Base-by-base conservation (phyloP, 2,888 invertebrate genomes). In the Drosophila setosimentum region DNA sequence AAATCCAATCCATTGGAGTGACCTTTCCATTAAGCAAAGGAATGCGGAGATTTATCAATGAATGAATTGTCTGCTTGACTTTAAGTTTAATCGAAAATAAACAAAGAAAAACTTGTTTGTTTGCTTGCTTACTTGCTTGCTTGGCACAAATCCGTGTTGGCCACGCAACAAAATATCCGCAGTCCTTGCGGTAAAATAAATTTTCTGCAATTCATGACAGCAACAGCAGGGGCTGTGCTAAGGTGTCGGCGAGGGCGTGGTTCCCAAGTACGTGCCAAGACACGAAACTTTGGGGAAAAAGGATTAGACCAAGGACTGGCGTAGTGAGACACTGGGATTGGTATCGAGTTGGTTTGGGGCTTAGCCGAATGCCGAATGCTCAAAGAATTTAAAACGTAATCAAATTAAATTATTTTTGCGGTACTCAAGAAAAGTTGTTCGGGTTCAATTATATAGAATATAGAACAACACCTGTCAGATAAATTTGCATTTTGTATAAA, bases 141-240 rank as follows among this genome's bases (percentile, higher is more conserved):
- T 45, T 24, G 16, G 16, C 77, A 80, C 68, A 82, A 82, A 80
- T 78, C 78, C 80, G 78, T 75, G 66, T 61, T 69, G 76, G 65
- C 72, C 80, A 61, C 55, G 72, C 45, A 54, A 50, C 63, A 48
- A 70, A 69, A 60, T 54, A 78, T 54, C 65, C 45, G 7, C 45
- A 74, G 75, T 86, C 86, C 87, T 86, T 87, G 87, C 33, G 89
- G 87, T 82, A 75, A 89, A 85, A 89, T 89, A 87, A 87, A 89
- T 87, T 89, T 83, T 61, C 76, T 62, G 68, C 82, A 74, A 87
- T 78, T 85, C 86, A 85, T 85, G 85, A 79, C 85, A 87, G 77
- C 73, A 78, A 58, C 61, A 59, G 53, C 78, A 78, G 10, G 30
- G 29, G 50, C 49, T 42, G 48, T 42, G 55, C 30, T 61, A 58